Conservation (phyloP, 2,113 vertebrate genomes). For the Narcine bancroftii region DNA sequence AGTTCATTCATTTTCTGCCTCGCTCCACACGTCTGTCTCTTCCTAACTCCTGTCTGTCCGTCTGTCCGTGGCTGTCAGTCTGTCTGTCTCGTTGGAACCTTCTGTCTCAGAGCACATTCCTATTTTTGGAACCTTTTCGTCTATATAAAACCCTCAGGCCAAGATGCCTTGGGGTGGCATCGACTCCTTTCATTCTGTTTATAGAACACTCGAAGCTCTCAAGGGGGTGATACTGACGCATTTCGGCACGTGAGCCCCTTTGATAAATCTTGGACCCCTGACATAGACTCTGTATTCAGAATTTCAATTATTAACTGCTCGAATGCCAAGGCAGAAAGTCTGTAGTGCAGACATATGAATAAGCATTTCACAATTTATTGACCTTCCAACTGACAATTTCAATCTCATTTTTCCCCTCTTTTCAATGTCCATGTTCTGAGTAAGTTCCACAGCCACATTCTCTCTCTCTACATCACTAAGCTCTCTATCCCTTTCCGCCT, state of each 20-base stretch:
- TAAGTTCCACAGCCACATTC: neutral
- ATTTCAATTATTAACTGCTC: conserved; percentile 2
- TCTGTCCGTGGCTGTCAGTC: neutral
- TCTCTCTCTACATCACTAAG: neutral
- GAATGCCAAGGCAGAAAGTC: neutral
- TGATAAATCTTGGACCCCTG: conserved; percentile 30
- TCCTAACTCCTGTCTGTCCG: neutral
- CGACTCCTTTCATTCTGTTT: neutral
- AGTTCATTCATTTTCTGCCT: neutral
- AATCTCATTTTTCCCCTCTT: neutral
- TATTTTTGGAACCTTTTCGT: conserved; percentile 10
- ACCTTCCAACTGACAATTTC: neutral
- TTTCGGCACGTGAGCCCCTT: conserved; percentile 11
- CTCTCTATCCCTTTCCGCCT: too few relatives aligned
- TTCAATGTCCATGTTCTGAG: neutral
- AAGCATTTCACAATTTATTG: neutral
- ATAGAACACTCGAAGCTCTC: conserved; percentile 26
- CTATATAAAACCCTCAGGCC: conserved; percentile 29
- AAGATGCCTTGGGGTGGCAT: neutral
- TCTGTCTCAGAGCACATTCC: neutral
- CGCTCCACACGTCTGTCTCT: neutral
- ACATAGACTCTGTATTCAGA: neutral
- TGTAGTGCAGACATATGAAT: too few relatives aligned
- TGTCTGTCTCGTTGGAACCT: conserved; percentile 9
- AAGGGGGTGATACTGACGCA: conserved; percentile 22